These are phyloP conservation scores for Octopus sinensis DNA, from an alignment of 1,140 invertebrate species.

Conservation along the genomic window DNA sequence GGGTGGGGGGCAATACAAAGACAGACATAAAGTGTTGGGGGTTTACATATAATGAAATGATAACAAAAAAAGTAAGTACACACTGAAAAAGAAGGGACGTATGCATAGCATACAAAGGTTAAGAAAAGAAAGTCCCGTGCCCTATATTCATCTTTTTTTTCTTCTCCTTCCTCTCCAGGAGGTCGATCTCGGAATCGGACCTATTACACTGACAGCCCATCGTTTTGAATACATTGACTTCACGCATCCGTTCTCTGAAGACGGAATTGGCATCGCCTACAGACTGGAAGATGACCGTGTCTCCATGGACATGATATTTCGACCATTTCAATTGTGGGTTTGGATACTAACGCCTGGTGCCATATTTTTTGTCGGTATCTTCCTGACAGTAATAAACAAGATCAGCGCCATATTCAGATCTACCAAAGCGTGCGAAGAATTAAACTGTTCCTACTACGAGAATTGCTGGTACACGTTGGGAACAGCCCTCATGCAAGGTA, in stretches of 20 bases:
- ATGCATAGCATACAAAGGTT: no score
- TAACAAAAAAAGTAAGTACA: no score
- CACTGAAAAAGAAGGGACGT: no score
- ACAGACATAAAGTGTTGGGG: no score
- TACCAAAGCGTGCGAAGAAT: neutral
- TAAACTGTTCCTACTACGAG: neutral
- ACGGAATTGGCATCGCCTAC: constrained; percentile 74
- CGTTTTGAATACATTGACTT: constrained; percentile 46
- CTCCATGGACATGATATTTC: constrained; percentile 77
- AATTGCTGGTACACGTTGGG: neutral
- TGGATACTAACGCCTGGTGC: neutral
- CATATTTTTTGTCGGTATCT: neutral
- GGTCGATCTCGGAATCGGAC: constrained; percentile 44
- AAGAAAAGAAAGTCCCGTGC: no score
- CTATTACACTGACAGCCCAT: constrained; percentile 42
- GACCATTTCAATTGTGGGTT: constrained; percentile 67
- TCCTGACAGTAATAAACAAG: neutral
- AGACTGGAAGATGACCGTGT: constrained; percentile 79
- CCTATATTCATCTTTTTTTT: no score
- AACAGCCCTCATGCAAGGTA: neutral
- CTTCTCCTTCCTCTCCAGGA: constrained; percentile 25
- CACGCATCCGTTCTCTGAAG: constrained; percentile 47
- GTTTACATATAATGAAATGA: no score
- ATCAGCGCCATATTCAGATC: neutral
- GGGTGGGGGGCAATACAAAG: no score